Base-by-base conservation (phyloP, 2,888 invertebrate species). In the Uropetala carovei region DNA sequence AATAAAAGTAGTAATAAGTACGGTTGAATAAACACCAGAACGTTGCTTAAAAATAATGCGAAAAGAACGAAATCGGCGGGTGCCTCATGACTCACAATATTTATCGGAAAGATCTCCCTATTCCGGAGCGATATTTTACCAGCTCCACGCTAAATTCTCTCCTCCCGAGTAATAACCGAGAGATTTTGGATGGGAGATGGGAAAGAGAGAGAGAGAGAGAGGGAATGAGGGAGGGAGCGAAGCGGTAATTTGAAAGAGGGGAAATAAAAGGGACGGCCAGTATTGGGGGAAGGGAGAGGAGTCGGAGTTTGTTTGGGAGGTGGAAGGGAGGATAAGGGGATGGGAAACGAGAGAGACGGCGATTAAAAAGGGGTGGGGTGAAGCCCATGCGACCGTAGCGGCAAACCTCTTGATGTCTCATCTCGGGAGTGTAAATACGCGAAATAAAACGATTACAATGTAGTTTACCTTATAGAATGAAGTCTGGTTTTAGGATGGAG, bases 401-500 rank as follows among this genome's bases (percentile, higher is more conserved):
- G 89, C 89, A n/a, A 89, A 64, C 89, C 89, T 68, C 89, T 89
- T 89, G 89, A 89, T 92, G 64, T 68, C 92, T 92, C 92, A 92
- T 92, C 92, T 92, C 85, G 60, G 83, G 84, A 86, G 92, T 84
- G 92, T 92, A 92, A 92, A 92, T 92, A 92, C 92, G 92, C 92
- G 92, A 92, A 92, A 92, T 92, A 92, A 92, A 92, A 92, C 86
- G 92, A 92, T 92, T 92, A 68, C 92, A 89, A 64, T 89, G 89
- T 89, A 89, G 89, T 89, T 89, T 89, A 64, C 89, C 89, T 89
- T 89, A 64, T 60, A 89, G 89, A 89, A 89, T 89, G 89, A 89
- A 89, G 89, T 43, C 89, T 60, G 89, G 68, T 64, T 89, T 89
- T 89, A 43, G 89, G 89, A 75, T 18, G 30, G 43, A 86, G 86